phyloP scores from a whole-genome alignment of 2,113 vertebrate genomes.

The Turnix velox region DNA sequence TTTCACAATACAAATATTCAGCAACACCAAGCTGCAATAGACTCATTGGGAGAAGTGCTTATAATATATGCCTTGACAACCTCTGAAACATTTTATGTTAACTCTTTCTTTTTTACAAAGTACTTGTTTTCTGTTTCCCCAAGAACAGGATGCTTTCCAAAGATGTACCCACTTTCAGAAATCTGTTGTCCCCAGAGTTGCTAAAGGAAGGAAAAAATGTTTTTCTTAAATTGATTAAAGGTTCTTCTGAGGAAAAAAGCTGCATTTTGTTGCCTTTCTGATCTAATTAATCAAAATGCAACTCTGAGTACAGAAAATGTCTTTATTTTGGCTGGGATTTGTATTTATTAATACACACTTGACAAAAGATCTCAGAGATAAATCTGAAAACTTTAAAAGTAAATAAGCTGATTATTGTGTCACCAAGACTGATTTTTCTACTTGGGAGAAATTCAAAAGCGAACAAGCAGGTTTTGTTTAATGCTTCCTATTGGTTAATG shows the following conservation, averaged over 20 bases:
- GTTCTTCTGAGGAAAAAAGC: not conserved
- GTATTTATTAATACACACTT: not conserved
- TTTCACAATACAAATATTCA: not conserved
- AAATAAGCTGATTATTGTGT: not conserved
- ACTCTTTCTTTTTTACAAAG: not conserved
- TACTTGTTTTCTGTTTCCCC: not conserved
- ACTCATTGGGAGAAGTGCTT: not conserved
- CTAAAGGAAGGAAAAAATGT: not conserved
- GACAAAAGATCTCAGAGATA: not conserved
- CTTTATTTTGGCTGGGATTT: not conserved
- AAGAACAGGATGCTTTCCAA: not conserved
- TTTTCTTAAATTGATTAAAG: not conserved
- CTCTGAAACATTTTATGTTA: not conserved
- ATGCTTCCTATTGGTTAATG: not conserved
- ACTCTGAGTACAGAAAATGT: not conserved
- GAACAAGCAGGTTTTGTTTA: not conserved
- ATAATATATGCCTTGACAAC: not conserved
- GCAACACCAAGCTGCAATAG: not conserved
- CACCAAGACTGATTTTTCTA: not conserved
- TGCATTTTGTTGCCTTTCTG: not conserved
- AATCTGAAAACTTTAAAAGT: not conserved
- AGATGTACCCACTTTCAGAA: not conserved
- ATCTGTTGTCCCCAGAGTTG: not conserved
- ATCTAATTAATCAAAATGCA: not conserved
- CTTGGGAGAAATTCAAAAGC: not conserved